phyloP scores from a whole-genome alignment of 2,797 vertebrate species.

The Pteropus rufus region DNA sequence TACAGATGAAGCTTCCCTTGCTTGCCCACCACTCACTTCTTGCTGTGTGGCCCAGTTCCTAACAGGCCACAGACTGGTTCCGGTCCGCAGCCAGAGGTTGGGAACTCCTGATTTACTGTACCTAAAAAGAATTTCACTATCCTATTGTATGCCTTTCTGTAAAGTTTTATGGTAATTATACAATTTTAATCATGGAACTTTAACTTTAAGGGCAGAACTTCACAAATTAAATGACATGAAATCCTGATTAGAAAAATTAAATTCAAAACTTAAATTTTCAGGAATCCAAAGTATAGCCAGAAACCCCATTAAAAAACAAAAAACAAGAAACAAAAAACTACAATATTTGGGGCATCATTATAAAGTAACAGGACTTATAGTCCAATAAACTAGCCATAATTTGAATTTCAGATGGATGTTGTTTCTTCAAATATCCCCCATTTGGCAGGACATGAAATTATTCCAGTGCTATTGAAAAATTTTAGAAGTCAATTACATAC shows the following conservation, averaged over 20 bases:
- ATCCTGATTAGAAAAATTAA: neutral
- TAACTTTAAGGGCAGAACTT: neutral
- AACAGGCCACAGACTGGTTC: too few relatives aligned
- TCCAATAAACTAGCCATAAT: neutral
- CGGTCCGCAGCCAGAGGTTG: too few relatives aligned
- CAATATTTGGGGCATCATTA: neutral
- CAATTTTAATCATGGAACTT: neutral
- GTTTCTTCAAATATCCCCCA: neutral
- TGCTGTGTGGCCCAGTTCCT: too few relatives aligned
- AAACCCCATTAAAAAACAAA: neutral
- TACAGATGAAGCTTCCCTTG: too few relatives aligned
- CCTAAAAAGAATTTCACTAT: slow-evolving; percentile 21
- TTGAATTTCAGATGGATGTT: neutral
- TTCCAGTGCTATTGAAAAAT: neutral
- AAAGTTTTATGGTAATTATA: neutral
- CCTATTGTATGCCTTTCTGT: neutral
- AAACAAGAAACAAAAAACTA: neutral
- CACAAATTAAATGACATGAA: neutral
- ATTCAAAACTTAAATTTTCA: neutral
- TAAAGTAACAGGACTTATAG: neutral
- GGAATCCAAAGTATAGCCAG: neutral
- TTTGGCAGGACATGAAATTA: neutral
- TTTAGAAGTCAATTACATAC: neutral
- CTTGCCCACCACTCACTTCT: too few relatives aligned
- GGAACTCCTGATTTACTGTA: neutral